A percentile compares a stretch with the other conserved stretches of the same genome.
Evolutionary conservation across 35 echinoderm and acorn worm species (phyloP).

Genomic region (Stichopus chloronotus): DNA sequence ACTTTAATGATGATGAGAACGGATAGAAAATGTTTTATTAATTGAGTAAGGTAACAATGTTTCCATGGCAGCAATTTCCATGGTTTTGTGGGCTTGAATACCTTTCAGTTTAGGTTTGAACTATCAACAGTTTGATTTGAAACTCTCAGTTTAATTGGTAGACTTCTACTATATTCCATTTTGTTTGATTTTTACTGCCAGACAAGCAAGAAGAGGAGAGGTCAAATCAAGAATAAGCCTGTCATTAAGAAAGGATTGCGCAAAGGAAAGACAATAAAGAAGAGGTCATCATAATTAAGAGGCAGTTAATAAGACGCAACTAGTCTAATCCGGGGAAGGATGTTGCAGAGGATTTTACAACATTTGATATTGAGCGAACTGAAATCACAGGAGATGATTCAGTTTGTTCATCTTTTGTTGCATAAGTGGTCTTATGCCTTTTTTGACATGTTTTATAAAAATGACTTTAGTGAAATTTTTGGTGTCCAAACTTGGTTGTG

Average conservation of each 20-base stretch:
- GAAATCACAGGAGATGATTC: not conserved
- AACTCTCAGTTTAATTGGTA: not conserved
- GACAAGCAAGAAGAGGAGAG: conserved; percentile 53
- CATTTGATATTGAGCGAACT: not conserved
- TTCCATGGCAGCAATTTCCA: no score
- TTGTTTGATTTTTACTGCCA: conserved; percentile 9
- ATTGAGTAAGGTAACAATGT: no score
- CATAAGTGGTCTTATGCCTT: not conserved
- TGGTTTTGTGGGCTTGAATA: no score
- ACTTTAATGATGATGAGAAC: no score
- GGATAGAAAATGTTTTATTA: no score
- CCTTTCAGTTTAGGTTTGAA: no score
- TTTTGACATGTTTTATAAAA: not conserved
- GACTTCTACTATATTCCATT: not conserved
- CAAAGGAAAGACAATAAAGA: conserved; percentile 34
- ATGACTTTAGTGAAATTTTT: not conserved
- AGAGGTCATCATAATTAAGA: conserved; percentile 25
- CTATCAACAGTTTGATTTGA: no score
- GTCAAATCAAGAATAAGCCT: conserved; percentile 59
- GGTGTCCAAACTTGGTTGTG: not conserved
- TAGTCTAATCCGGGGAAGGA: no score
- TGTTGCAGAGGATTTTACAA: not conserved
- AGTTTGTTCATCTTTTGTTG: not conserved
- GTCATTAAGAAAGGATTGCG: conserved; percentile 35
- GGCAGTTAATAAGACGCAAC: no score